phyloP scores from a whole-genome alignment of 2,797 vertebrate species.

The Discoglossus pictus region DNA sequence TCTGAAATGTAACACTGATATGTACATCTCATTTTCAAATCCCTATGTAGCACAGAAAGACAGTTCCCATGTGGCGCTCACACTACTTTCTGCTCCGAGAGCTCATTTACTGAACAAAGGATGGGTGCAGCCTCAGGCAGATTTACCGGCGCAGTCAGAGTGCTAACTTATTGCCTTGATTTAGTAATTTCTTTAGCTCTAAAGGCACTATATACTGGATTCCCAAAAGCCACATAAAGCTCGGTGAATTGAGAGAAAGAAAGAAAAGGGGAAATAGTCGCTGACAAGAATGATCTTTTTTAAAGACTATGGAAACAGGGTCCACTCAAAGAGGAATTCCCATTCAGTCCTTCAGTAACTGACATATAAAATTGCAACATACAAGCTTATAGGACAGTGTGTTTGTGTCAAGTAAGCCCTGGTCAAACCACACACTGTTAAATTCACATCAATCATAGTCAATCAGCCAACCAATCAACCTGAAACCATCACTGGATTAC shows the following conservation, averaged over 20 bases:
- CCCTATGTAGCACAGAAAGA: not conserved
- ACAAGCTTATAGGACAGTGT: conserved; percentile 10
- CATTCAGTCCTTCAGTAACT: conserved; percentile 21
- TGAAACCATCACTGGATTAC: not conserved
- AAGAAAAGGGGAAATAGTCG: conserved; percentile 4
- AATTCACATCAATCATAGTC: conserved; percentile 12
- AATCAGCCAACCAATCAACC: conserved; percentile 8
- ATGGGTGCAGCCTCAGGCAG: conserved; percentile 26
- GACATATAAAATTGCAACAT: conserved; percentile 13
- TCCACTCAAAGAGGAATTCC: conserved; percentile 18
- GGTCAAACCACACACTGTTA: conserved; percentile 1
- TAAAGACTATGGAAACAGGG: conserved; percentile 24
- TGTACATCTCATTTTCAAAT: no score
- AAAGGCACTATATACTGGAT: conserved; percentile 17
- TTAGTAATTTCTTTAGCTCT: conserved; percentile 32
- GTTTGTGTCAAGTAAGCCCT: not conserved
- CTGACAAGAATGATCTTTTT: conserved; percentile 20
- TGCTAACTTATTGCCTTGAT: conserved; percentile 25
- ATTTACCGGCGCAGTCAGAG: conserved; percentile 24
- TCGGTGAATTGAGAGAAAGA: conserved; percentile 16
- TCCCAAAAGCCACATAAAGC: conserved; percentile 20
- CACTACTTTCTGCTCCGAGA: conserved; percentile 16
- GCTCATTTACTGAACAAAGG: conserved; percentile 28
- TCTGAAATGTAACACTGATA: no score
- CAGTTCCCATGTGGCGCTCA: conserved; percentile 5